Conservation (phyloP, 2,888 invertebrate genomes). For the Acronicta alni region DNA sequence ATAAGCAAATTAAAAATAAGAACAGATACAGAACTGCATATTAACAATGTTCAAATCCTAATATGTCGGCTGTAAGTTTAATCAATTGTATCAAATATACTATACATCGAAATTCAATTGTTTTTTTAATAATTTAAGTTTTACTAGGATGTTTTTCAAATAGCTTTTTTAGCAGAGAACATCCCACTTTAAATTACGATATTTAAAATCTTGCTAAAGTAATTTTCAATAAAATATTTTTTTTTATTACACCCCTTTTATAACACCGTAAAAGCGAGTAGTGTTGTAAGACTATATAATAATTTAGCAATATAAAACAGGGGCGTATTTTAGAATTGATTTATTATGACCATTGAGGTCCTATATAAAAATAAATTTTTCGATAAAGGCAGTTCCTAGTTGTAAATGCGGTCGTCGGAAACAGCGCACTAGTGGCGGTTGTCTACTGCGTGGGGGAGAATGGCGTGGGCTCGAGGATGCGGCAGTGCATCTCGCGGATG, state of each 20-base stretch:
- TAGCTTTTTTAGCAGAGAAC: neutral
- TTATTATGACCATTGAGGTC: slow-evolving; percentile 10
- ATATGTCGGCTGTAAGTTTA: neutral
- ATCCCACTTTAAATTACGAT: neutral
- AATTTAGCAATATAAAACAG: slow-evolving; percentile 35
- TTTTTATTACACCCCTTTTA: slow-evolving; percentile 4
- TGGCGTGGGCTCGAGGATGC: slow-evolving; percentile 96
- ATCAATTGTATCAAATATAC: neutral
- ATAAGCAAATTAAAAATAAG: neutral
- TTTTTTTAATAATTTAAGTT: neutral
- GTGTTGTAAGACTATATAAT: slow-evolving; percentile 30
- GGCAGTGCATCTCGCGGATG: slow-evolving; percentile 98
- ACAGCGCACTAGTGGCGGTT: slow-evolving; percentile 4
- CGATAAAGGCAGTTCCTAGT: slow-evolving; percentile 35
- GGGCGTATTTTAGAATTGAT: slow-evolving; percentile 13
- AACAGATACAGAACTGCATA: no score
- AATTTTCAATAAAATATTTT: slow-evolving; percentile 11
- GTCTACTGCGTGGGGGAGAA: slow-evolving; percentile 98
- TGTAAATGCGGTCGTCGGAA: slow-evolving; percentile 52
- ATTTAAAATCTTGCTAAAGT: slow-evolving; percentile 22
- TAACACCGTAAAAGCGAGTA: slow-evolving; percentile 9
- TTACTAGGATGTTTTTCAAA: neutral
- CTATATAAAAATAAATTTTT: slow-evolving; percentile 33
- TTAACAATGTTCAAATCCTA: no score
- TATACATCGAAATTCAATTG: neutral